Evolutionary conservation across 2,888 invertebrate genomes (phyloP).

Genomic region (Cantharis lateralis): DNA sequence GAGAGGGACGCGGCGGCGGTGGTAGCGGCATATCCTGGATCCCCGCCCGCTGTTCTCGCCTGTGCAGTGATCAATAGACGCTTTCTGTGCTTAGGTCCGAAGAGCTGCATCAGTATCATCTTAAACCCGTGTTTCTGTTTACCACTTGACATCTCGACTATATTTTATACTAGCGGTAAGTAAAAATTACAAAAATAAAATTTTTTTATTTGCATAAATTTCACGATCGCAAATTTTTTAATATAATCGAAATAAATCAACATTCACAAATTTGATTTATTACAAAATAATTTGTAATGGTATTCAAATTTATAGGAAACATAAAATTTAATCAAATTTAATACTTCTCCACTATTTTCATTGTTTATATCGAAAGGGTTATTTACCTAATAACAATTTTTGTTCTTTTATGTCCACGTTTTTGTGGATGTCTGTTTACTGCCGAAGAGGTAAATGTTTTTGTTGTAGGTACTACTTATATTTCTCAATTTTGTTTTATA

Average conservation of each 20-base stretch:
- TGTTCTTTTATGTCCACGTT: neutral
- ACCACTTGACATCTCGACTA: conserved; percentile 22
- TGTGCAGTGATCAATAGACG: conserved; percentile 46
- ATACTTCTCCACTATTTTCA: neutral
- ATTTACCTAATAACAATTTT: neutral
- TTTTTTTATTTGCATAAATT: neutral
- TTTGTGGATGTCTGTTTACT: neutral
- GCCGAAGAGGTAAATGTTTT: neutral
- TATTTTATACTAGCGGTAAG: conserved; percentile 8
- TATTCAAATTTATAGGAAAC: neutral
- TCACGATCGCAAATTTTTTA: neutral
- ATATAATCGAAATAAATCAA: neutral
- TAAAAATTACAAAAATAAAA: neutral
- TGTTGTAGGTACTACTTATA: neutral
- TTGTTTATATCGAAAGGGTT: neutral
- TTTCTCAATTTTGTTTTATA: neutral
- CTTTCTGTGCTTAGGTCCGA: conserved; percentile 42
- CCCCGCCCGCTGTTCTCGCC: conserved; percentile 47
- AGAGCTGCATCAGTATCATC: conserved; percentile 30
- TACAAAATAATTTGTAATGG: neutral
- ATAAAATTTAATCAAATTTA: neutral
- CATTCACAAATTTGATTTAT: neutral
- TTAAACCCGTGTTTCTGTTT: conserved; percentile 25
- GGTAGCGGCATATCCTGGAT: conserved; percentile 43
- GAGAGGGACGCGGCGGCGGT: conserved; percentile 41